Conservation (phyloP, 2,113 vertebrate species). For the Prionailurus viverrinus region DNA sequence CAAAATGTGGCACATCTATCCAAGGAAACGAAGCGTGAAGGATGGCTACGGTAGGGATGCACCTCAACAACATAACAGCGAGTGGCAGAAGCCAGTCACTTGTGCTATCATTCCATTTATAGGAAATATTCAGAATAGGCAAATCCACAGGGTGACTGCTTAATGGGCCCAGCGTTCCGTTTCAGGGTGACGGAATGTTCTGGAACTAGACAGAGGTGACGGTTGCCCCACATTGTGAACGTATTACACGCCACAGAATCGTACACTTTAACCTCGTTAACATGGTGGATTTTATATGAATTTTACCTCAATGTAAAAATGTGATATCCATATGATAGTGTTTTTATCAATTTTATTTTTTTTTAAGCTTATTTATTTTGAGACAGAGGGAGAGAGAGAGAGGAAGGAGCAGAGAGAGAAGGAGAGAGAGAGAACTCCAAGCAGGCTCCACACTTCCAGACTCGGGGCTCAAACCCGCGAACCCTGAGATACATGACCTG, state of each 20-base stretch:
- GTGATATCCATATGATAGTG: fast-evolving
- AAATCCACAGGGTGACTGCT: not conserved
- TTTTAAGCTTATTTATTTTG: too few relatives aligned
- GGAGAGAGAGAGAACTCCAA: too few relatives aligned
- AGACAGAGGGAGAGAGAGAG: too few relatives aligned
- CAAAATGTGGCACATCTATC: fast-evolving
- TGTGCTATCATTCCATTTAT: fast-evolving
- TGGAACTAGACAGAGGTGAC: fast-evolving
- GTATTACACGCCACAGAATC: too few relatives aligned
- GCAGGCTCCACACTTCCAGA: too few relatives aligned
- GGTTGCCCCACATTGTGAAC: fast-evolving
- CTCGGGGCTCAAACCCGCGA: too few relatives aligned
- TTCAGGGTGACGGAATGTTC: not conserved
- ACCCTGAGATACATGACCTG: too few relatives aligned
- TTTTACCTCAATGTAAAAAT: not conserved
- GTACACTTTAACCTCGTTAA: not conserved
- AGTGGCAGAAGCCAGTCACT: not conserved
- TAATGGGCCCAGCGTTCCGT: not conserved
- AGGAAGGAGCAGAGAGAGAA: too few relatives aligned
- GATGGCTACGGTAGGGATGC: fast-evolving
- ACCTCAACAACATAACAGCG: fast-evolving
- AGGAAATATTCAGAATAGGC: not conserved
- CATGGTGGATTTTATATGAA: not conserved
- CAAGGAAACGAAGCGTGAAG: fast-evolving
- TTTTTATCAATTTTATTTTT: not conserved